Conservation (phyloP, 2,888 invertebrate species). For the Spodoptera picta region DNA sequence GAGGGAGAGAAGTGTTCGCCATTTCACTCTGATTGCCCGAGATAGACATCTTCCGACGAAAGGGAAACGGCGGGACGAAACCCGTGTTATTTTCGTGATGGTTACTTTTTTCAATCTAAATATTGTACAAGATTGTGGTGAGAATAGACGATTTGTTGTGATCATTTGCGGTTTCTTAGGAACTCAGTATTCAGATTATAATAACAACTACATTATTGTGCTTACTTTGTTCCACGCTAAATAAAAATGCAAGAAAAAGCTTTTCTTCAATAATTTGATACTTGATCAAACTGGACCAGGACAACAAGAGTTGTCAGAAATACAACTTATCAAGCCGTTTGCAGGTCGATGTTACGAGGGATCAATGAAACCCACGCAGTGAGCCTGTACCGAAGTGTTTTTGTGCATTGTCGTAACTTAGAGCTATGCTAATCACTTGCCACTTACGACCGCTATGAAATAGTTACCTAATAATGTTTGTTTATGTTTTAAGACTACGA, state of each 20-base stretch:
- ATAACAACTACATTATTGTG: background rate
- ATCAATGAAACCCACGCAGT: background rate
- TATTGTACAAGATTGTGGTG: conserved; percentile 55
- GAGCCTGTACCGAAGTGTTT: conserved; percentile 21
- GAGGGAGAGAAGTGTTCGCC: conserved; percentile 67
- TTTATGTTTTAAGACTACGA: conserved; percentile 25
- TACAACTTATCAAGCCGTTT: no score
- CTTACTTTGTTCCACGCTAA: no score
- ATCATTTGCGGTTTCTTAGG: conserved; percentile 10
- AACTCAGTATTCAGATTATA: conserved; percentile 4
- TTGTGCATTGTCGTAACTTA: conserved; percentile 39
- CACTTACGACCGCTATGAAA: conserved; percentile 50
- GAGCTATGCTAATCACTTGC: conserved; percentile 39
- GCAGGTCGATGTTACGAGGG: background rate
- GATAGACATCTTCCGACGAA: conserved; percentile 81
- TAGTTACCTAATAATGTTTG: conserved; percentile 26
- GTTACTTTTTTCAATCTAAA: conserved; percentile 69
- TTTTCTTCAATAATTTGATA: conserved; percentile 2
- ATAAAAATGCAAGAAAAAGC: no score
- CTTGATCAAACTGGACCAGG: conserved; percentile 3
- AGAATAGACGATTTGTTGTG: conserved; percentile 43
- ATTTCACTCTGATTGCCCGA: conserved; percentile 74
- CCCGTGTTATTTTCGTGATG: conserved; percentile 74
- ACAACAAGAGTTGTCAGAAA: background rate
- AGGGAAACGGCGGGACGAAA: conserved; percentile 78